Evolutionary conservation across 2,113 vertebrate genomes (phyloP), one percentile per base, ranked within the genome.

Genomic region (Scortum barcoo): DNA sequence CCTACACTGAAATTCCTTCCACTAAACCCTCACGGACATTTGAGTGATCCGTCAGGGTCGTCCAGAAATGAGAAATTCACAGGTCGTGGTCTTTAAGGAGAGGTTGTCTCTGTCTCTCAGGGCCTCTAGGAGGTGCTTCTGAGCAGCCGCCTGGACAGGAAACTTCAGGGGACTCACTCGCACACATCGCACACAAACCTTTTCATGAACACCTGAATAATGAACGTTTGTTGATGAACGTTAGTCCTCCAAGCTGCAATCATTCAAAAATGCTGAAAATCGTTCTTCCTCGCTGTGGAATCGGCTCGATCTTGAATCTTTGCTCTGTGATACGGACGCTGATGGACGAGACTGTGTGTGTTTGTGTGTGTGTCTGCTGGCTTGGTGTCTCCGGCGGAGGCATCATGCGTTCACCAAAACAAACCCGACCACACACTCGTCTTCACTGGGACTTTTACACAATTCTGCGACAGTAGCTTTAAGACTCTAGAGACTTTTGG

Each of bases 71-170:
- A 83, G 30, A 48, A 19, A 68, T 76, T 69, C 9, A 58, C 74
- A 36, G 22, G 48, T 70, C 28, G 6, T 80, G 17, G 30, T 83
- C n/a, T 80, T 85, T 57, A 76, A 79, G 44, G 53, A 57, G 75
- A 78, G 68, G 57, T 78, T 42, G 78, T 86, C 81, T 87, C 81
- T 84, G 78, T 89, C 81, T 93, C 92, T 94, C 91, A 94, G 93
- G 92, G 92, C 87, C 93, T 89, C 78, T 87, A 82, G 92, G 87
- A 88, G 92, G 84, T 85, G 91, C 86, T 89, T 78, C 78, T 86
- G 91, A 82, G 83, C 89, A 82, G 82, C 86, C 12, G 20, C 82
- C 86, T 88, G 80, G 88, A 86, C 76, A 61, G 78, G 70, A 91
- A 88, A 83, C 81, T 88, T 86, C 87, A 91, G 87, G 88, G 85